These are phyloP conservation scores for silkworm (Bombyx mori) DNA, from an alignment of 1,140 invertebrate species.

Conservation along the genomic window ASM3026992v2 NC_085131.1:782001-782500, in stretches of 20 bases:
- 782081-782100: constrained; percentile 76
- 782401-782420: no score
- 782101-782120: constrained; percentile 82
- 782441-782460: no score
- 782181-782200: neutral
- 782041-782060: constrained; percentile 93
- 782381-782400: no score
- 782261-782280: constrained; percentile 67
- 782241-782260: constrained; percentile 61
- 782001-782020: constrained; percentile 90
- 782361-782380: no score
- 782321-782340: no score
- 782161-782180: neutral
- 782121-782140: constrained; percentile 83
- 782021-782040: constrained; percentile 86
- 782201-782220: constrained; percentile 42
- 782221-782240: constrained; percentile 60
- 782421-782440: no score
- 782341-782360: no score
- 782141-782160: constrained; percentile 5
- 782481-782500: no score
- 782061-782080: constrained; percentile 81
- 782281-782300: constrained; percentile 76
- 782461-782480: no score
- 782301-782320: neutral